These are phyloP conservation scores for Caerostris darwini DNA, from an alignment of 1,140 invertebrate genomes.

Conservation along the genomic window DNA sequence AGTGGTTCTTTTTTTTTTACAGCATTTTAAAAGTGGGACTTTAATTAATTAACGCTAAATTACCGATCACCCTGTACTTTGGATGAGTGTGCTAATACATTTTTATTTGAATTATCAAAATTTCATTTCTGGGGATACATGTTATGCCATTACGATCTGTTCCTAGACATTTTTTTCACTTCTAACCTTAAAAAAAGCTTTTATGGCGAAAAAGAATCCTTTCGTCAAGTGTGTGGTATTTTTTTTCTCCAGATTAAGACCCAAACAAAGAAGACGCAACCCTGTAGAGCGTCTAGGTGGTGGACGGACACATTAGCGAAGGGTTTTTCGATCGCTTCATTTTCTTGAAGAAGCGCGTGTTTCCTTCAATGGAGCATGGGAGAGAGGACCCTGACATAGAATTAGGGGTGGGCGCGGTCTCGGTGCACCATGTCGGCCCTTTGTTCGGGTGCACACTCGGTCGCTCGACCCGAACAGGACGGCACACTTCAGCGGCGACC, in stretches of 20 bases:
- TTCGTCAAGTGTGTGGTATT: too few species aligned
- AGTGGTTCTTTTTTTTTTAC: too few species aligned
- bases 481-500: constrained; percentile 32
- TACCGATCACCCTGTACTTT: too few species aligned
- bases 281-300: not conserved
- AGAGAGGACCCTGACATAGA: not conserved
- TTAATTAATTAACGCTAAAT: too few species aligned
- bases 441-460: constrained; percentile 25
- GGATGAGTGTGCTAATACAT: too few species aligned
- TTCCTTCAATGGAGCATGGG: constrained; percentile 7
- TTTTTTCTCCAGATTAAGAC: not conserved
- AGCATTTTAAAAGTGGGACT: too few species aligned
- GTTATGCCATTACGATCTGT: too few species aligned
- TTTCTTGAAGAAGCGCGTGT: constrained; percentile 2
- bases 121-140: too few species aligned
- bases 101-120: too few species aligned
- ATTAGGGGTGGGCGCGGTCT: constrained; percentile 27
- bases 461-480: constrained; percentile 23
- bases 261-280: not conserved
- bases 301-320: not conserved
- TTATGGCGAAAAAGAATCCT: too few species aligned
- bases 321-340: not conserved
- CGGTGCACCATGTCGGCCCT: not conserved
- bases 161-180: too few species aligned
- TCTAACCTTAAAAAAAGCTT: too few species aligned